Conservation (phyloP, 2,797 vertebrate genomes). For the Myotis myotis region DNA sequence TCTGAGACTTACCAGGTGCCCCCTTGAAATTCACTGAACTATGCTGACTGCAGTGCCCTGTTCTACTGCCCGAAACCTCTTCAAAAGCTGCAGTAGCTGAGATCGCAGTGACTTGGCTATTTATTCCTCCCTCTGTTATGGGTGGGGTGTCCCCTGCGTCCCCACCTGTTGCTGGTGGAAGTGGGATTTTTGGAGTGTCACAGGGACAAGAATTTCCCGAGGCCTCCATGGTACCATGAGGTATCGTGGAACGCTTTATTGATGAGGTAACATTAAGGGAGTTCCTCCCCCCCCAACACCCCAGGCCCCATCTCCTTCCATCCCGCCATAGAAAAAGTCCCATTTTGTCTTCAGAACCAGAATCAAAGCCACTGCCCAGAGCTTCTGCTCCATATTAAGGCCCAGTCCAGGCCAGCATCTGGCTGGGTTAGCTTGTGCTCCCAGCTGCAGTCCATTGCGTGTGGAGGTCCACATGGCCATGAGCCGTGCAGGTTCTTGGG, state of each 20-base stretch:
- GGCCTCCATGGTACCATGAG: background rate
- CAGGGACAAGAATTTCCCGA: background rate
- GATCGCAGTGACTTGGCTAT: background rate
- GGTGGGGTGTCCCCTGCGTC: background rate
- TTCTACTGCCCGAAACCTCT: background rate
- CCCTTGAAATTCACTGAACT: background rate
- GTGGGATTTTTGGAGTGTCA: background rate
- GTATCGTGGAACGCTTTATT: background rate
- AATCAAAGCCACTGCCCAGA: no score
- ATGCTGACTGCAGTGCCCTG: background rate
- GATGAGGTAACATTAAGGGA: background rate
- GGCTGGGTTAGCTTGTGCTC: no score
- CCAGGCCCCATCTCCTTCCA: no score
- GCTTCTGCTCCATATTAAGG: no score
- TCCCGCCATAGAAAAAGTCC: no score
- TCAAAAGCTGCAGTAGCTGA: background rate
- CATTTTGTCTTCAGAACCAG: no score
- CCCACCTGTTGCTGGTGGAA: background rate
- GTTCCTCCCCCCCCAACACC: no score
- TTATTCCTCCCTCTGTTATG: background rate
- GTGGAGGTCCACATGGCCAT: no score
- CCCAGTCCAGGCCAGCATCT: no score
- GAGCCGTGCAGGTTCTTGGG: no score
- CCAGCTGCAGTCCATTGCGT: no score
- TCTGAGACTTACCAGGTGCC: conserved; percentile 3